Evolutionary conservation across 2,113 vertebrate species (phyloP).

Genomic region (Holacanthus passer): DNA sequence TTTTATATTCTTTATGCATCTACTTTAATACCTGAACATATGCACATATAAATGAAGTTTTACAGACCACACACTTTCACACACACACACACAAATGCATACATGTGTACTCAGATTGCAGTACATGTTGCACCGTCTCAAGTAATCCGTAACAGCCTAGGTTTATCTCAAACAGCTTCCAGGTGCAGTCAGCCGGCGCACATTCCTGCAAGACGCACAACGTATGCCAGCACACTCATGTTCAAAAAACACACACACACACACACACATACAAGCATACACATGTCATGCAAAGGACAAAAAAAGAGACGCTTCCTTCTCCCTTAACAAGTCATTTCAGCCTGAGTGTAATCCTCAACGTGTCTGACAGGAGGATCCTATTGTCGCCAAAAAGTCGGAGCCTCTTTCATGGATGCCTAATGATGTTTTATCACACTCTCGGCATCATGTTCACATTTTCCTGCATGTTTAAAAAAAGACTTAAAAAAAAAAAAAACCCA

Average conservation of each 20-base stretch:
- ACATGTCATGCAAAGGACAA: slow-evolving; percentile 34
- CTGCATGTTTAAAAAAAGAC: slow-evolving; percentile 61
- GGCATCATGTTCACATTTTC: slow-evolving; percentile 67
- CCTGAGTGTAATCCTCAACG: slow-evolving; percentile 63
- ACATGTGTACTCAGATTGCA: slow-evolving; percentile 47
- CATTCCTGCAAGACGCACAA: slow-evolving; percentile 44
- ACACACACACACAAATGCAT: slow-evolving; percentile 25
- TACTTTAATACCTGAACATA: slow-evolving; percentile 40
- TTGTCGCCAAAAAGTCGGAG: slow-evolving; percentile 61
- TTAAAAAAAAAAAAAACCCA: slow-evolving; percentile 14
- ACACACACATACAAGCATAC: neutral
- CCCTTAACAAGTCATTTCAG: slow-evolving; percentile 50
- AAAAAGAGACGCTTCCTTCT: slow-evolving; percentile 5
- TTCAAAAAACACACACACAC: slow-evolving; percentile 18
- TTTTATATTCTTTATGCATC: slow-evolving; percentile 40
- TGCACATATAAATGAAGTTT: slow-evolving; percentile 51
- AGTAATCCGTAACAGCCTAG: slow-evolving; percentile 66
- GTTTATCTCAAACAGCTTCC: slow-evolving; percentile 73
- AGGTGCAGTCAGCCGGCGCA: slow-evolving; percentile 67
- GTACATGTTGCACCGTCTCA: slow-evolving; percentile 52
- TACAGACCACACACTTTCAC: slow-evolving; percentile 46
- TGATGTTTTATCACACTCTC: slow-evolving; percentile 73
- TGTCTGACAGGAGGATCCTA: slow-evolving; percentile 67
- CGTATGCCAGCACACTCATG: slow-evolving; percentile 15
- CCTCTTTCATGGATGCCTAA: slow-evolving; percentile 71